These are phyloP conservation scores for Drosophila varians DNA, from an alignment of 1,140 invertebrate species.

Conservation along the genomic window DNA sequence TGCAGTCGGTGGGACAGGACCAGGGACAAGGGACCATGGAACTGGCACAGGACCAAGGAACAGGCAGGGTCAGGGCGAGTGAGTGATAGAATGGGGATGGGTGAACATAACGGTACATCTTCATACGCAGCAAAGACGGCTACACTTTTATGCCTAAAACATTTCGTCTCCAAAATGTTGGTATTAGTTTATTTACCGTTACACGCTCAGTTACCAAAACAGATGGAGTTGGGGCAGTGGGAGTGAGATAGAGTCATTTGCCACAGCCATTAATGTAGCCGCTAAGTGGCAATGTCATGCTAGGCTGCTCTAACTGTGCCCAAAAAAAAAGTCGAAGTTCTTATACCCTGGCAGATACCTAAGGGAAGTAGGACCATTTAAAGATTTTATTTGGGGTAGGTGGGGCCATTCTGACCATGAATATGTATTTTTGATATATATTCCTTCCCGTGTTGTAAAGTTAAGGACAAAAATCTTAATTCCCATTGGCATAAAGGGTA, in stretches of 20 bases:
- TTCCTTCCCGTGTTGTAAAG: not conserved
- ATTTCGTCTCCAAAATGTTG: constrained; percentile 51
- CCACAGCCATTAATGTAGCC: constrained; percentile 79
- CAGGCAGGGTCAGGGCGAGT: not conserved
- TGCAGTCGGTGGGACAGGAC: constrained; percentile 19
- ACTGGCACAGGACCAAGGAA: not conserved
- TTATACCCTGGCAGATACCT: not conserved
- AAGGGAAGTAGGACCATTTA: not conserved
- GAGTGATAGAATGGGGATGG: constrained; percentile 5
- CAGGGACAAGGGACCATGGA: not conserved
- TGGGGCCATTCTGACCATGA: too few relatives aligned
- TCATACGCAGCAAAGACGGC: constrained; percentile 70
- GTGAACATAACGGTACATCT: constrained; percentile 62
- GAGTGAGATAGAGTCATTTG: constrained; percentile 60
- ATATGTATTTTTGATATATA: not conserved
- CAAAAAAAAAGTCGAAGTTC: not conserved
- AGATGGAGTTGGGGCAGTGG: not conserved
- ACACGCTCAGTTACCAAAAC: constrained; percentile 68
- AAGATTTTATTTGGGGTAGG: too few relatives aligned
- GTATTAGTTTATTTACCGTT: constrained; percentile 80
- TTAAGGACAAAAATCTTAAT: not conserved
- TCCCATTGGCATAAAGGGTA: not conserved
- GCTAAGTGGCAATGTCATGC: constrained; percentile 81
- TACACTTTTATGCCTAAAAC: constrained; percentile 55
- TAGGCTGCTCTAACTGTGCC: constrained; percentile 64